Base-by-base conservation (phyloP, 2,888 invertebrate species). In the Scaptomyza polygonia region DNA sequence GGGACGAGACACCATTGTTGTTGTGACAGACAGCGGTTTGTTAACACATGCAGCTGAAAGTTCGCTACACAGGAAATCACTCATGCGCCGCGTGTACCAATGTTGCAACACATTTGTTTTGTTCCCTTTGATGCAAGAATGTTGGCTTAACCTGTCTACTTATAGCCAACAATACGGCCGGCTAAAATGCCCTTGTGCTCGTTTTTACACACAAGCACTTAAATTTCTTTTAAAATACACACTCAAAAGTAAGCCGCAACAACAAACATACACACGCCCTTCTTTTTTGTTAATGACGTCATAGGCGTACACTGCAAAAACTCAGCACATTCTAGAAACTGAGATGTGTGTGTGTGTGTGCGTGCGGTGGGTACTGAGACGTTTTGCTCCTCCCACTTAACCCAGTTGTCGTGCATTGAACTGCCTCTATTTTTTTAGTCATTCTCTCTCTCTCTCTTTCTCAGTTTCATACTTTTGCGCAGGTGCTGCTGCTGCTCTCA, bases 401-500 rank as follows among this genome's bases (percentile, higher is more conserved):
- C 83, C 83, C 80, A 83, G 67, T 80, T 83, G 78, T 51, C 78
- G 83, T 78, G 53, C 83, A 71, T 79, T 83, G 83, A 83, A 83
- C 83, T 39, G 58, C 25, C 67, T 44, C 47, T 52, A 27, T 14
- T 47, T 36, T 21, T 43, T 27, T 43, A 44, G n/a, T 34, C 53
- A 29, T 49, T 8, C 40, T 9, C 25, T 11, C 39, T 7, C 52
- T 40, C 51, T 4, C 11, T 7, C 11, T n/a, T 7, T 27, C 12
- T 25, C 16, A n/a, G n/a, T n/a, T n/a, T 21, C 14, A 18, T 16
- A 12, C 43, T 12, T 34, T 32, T 51, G 58, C 53, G 67, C 67
- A 58, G 52, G 39, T 51, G 70, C 56, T 36, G 45, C n/a, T 29
- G 29, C 9, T 29, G 36, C 57, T 72, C 65, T 59, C 25, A 25